Evolutionary conservation across 1,140 invertebrate genomes (phyloP), one percentile per base, ranked within the genome.

Genomic region (Ceratina calcarata): DNA sequence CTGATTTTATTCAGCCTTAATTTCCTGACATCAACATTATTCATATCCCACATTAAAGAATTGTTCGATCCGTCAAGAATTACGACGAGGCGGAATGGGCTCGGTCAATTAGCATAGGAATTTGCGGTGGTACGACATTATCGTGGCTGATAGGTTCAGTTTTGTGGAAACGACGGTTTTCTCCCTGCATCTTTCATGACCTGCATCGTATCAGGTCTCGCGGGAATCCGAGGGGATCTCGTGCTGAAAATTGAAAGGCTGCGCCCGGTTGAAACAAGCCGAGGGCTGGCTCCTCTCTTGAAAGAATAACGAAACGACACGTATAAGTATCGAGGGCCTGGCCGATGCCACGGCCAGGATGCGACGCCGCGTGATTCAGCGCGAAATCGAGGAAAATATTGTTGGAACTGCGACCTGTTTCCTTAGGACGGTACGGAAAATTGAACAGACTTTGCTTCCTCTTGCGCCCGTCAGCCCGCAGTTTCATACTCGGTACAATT

Each of bases 191-290:
- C 32, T 76, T 76, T 76, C 53, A 76, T 76, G n/a, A 37, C 32
- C 32, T 37, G 27, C 32, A 0, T 64, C 24, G 45, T 18, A 24
- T 4, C 24, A 18, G 32, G 32, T 37, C 0, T 18, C 22, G 53
- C n/a, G 20, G 0, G 66, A 61, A 55, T 68, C 65, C 55, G 49
- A 3, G 6, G 66, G 45, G 24, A 61, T 62, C 12, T 24, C 13
- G 20, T 22, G 67, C 16, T 70, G 51, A 70, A 77, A 77, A 77
- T 77, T 70, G 66, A 69, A 77, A 70, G 75, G 37, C 69, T 57
- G 4, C n/a, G 12, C 22, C 68, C 13, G 2, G 18, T 1, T 66
- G 62, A 16, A 58, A 60, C 32, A 16, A 75, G 62, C 37, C 18
- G 45, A 15, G 6, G 37, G 27, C 53, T 18, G 10, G 32, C 6